Evolutionary conservation across 2,888 invertebrate species (phyloP).

Genomic region (Leptinotarsa haldemani): DNA sequence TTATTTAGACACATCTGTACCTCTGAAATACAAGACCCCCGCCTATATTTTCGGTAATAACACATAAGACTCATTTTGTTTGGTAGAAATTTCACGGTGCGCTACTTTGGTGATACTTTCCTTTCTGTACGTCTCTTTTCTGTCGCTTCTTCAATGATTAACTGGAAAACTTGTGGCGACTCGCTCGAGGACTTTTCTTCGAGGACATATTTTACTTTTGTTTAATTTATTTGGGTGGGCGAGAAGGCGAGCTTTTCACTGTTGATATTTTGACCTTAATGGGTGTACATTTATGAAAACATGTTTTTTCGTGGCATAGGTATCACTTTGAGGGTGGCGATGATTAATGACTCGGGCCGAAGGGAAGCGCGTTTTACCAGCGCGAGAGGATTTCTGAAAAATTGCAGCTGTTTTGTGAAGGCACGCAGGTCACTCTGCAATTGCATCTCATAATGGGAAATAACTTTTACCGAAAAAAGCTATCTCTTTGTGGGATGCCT

Average conservation of each 20-base stretch:
- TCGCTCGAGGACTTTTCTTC: constrained; percentile 30
- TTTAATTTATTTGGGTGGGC: constrained; percentile 40
- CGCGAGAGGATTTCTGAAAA: neutral
- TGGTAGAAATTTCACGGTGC: too few relatives aligned
- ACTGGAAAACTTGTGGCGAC: constrained; percentile 34
- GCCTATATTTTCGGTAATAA: too few relatives aligned
- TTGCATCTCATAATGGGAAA: neutral
- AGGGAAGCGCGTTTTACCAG: constrained; percentile 3
- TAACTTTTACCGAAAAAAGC: too few relatives aligned
- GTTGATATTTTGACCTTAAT: constrained; percentile 35
- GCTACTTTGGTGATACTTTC: neutral
- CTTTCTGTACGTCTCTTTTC: constrained; percentile 18
- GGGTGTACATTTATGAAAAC: constrained; percentile 29
- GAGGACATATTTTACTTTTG: constrained; percentile 42
- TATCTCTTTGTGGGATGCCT: too few relatives aligned
- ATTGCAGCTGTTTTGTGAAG: neutral
- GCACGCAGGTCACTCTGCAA: neutral
- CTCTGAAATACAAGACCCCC: too few relatives aligned
- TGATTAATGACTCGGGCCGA: constrained; percentile 29
- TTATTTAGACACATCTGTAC: too few relatives aligned
- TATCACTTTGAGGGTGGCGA: constrained; percentile 34
- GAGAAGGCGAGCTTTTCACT: constrained; percentile 23
- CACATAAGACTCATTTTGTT: too few relatives aligned
- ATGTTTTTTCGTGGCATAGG: constrained; percentile 32
- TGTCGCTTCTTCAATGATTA: constrained; percentile 32